Evolutionary conservation across 2,888 invertebrate species (phyloP).

Genomic region (Acanthosepion lycidas): DNA sequence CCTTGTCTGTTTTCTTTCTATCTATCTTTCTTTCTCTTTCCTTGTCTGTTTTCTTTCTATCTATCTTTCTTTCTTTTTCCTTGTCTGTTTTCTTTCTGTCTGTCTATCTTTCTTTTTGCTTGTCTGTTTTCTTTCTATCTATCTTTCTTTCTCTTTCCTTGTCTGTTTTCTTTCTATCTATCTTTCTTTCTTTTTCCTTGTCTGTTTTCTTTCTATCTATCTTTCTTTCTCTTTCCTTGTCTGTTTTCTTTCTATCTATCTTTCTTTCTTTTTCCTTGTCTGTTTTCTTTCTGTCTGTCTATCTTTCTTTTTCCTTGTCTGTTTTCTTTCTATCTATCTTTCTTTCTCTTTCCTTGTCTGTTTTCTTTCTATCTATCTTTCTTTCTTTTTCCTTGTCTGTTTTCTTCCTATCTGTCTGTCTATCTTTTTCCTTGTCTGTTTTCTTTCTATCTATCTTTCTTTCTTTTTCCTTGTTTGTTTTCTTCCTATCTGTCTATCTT

Average conservation of each 20-base stretch:
- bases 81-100: neutral
- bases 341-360: no score
- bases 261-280: neutral
- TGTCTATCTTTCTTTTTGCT: neutral
- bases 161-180: neutral
- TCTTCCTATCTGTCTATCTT: neutral
- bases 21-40: neutral
- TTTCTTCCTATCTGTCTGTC: neutral
- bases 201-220: neutral
- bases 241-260: neutral
- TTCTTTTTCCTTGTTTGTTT: no score
- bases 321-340: neutral
- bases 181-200: neutral
- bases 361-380: neutral
- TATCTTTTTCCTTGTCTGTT: neutral
- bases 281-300: neutral
- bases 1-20: no score
- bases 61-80: neutral
- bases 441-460: neutral
- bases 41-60: neutral
- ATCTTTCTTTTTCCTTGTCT: no score
- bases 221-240: no score
- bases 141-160: neutral
- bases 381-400: no score
- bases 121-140: neutral